Conservation (phyloP, 2,113 vertebrate species). For the Gyps fulvus region DNA sequence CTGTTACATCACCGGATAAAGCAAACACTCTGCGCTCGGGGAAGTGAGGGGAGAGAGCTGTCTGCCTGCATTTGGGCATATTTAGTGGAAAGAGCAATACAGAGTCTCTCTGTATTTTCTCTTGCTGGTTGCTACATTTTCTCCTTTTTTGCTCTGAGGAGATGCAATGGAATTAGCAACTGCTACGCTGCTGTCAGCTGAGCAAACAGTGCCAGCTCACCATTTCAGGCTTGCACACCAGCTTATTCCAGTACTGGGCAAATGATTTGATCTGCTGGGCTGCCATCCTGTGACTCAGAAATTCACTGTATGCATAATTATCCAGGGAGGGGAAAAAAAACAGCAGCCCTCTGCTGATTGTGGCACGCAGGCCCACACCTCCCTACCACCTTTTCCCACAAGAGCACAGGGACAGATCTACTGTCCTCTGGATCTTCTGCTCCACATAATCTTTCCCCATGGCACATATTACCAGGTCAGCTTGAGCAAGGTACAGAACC, state of each 20-base stretch:
- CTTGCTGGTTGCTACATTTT: background rate
- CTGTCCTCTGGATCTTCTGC: background rate
- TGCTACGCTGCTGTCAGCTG: background rate
- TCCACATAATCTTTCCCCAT: background rate
- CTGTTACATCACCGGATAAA: slow-evolving; percentile 38
- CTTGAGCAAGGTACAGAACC: background rate
- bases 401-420: background rate
- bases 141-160: background rate
- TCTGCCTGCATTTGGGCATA: slow-evolving; percentile 13
- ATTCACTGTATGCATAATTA: background rate
- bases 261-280: background rate
- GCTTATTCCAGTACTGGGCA: background rate
- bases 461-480: background rate
- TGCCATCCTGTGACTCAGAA: slow-evolving; percentile 13
- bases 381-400: background rate
- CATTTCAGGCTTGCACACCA: background rate
- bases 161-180: background rate
- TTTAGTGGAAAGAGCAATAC: background rate
- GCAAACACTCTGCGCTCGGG: background rate
- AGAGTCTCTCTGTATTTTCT: background rate
- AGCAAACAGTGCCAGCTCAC: background rate
- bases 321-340: background rate
- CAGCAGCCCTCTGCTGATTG: background rate
- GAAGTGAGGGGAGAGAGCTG: background rate
- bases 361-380: background rate